Conservation (phyloP, 64 coral and sea anemone genomes). For the Exaiptasia diaphana region DNA sequence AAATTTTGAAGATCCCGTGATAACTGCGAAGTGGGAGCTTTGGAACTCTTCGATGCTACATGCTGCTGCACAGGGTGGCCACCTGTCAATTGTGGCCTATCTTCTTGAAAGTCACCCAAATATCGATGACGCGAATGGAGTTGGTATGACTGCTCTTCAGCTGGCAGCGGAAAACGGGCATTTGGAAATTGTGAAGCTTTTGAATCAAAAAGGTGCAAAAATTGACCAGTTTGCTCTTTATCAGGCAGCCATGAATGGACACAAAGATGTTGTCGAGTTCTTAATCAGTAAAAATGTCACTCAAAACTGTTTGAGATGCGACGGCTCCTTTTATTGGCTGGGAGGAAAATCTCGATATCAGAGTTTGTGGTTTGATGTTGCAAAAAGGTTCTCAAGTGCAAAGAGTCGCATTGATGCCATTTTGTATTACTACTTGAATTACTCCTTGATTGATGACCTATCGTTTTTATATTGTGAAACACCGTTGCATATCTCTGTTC, state of each 20-base stretch:
- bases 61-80: conserved; percentile 1
- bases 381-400: too few species aligned
- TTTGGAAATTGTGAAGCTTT: not conserved
- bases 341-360: not conserved
- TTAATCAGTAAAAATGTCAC: not conserved
- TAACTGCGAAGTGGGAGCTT: too few species aligned
- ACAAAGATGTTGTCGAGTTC: conserved; percentile 2
- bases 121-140: not conserved
- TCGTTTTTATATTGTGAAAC: conserved; percentile 19
- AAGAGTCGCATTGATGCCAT: too few species aligned
- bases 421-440: too few species aligned
- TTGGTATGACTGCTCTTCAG: conserved; percentile 14
- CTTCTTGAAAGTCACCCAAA: not conserved
- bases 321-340: conserved; percentile 36
- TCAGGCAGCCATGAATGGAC: conserved; percentile 4
- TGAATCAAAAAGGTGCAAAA: not conserved
- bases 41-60: conserved; percentile 34
- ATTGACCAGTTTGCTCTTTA: conserved; percentile 29
- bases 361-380: not conserved
- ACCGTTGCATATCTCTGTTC: conserved; percentile 25
- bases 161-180: conserved; percentile 27
- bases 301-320: conserved; percentile 6
- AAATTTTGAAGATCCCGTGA: too few species aligned
- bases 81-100: not conserved
- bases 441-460: conserved; percentile 4